Base-by-base conservation (phyloP, 2,113 vertebrate genomes). In the Aegypius monachus region DNA sequence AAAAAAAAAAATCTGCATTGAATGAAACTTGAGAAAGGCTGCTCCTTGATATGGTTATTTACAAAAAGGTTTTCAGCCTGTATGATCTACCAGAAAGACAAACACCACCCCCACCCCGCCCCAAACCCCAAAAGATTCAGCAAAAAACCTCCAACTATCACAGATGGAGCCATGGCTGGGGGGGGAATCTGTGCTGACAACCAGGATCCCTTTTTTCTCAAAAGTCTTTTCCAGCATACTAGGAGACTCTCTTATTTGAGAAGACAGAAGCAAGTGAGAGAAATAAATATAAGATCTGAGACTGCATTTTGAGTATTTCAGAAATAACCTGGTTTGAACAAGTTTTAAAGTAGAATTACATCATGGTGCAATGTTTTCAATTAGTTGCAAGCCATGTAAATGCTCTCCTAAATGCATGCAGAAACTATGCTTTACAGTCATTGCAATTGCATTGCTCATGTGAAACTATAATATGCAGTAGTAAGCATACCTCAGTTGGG, bases 401-500 rank as follows among this genome's bases (percentile, higher is more conserved):
- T 16, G 7, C 16, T 53, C 50, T 79, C 26, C 31, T n/a, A 21
- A 34, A 61, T 6, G 8, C 40, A 31, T 9, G 27, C 38, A 62
- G 21, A 9, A 59, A 34, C 26, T 14, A 34, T 2, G 26, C 36
- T 56, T 61, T 75, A 43, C 79, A 62, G 62, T 34, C 50, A 73
- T 2, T 73, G n/a, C 53, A 61, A n/a, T 23, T 29, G 18, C 29
- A 43, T 7, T 58, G 45, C 38, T 88, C 42, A 19, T 2, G 36
- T 32, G 16, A n/a, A 74, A 47, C 65, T 23, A 4, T 4, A 79
- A 59, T 0, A 2, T 1, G n/a, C 48, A 82, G 18, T 0, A 31
- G 9, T 16, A 45, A 77, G 19, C 11, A 43, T 7, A 43, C 15
- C 45, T 61, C 45, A 65, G 32, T 0, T 7, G 12, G 42, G 38